Conservation (phyloP, 2,113 vertebrate species). For the Mormyrus lacerda region DNA sequence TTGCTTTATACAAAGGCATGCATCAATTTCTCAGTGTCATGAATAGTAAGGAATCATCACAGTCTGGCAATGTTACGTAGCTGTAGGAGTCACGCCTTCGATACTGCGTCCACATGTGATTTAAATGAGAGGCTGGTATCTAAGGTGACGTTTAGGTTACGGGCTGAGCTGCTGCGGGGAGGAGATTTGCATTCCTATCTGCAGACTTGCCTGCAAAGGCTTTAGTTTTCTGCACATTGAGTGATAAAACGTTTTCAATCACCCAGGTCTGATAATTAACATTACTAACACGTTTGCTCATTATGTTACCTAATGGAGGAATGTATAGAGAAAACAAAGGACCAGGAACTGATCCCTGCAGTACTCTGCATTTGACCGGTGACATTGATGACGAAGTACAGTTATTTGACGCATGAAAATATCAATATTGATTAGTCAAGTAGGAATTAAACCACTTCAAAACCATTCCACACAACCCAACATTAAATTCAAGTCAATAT, state of each 20-base stretch:
- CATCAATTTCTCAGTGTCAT: not conserved
- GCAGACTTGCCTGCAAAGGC: not conserved
- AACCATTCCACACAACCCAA: too few species aligned
- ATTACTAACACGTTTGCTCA: not conserved
- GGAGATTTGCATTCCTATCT: not conserved
- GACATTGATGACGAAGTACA: not conserved
- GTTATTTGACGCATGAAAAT: not conserved
- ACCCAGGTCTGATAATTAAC: not conserved
- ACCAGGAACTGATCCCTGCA: not conserved
- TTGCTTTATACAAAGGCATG: not conserved
- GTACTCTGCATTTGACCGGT: not conserved
- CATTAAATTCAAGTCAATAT: too few species aligned
- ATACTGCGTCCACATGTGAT: not conserved
- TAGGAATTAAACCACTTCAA: too few species aligned
- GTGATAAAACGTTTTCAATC: not conserved
- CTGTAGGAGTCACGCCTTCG: not conserved
- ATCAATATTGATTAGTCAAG: too few species aligned
- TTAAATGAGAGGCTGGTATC: not conserved
- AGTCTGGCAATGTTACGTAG: not conserved
- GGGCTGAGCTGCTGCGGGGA: not conserved
- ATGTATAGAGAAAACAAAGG: not conserved
- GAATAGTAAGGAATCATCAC: not conserved
- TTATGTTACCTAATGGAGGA: not conserved
- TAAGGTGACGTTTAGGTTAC: not conserved
- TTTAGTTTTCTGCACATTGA: not conserved